Evolutionary conservation across 1,140 invertebrate species (phyloP), one percentile per base, ranked within the genome.

Genomic region (Rhynchophorus ferrugineus): DNA sequence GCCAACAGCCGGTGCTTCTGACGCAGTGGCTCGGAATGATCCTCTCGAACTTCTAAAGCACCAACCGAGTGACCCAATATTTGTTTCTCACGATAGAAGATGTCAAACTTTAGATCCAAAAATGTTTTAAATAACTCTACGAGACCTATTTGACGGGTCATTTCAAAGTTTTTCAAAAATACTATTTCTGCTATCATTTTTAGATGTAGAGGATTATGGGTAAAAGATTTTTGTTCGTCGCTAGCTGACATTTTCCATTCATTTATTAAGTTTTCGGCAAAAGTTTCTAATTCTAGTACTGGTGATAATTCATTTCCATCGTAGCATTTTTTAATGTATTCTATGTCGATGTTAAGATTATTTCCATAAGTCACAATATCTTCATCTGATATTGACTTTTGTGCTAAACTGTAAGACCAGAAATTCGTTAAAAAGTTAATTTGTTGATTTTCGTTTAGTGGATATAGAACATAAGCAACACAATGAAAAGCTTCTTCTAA

Each of bases 181-280:
- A 41, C 38, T 17, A 41, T 18, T 18, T 41, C 38, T 3, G 19
- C 38, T 18, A 41, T 11, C 38, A 41, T 41, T 41, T 9, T 41
- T 8, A 41, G 38, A 2, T 41, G 38, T 5, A 41, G 18, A 17
- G 38, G 38, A 19, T 17, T 19, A 18, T 41, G 17, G 1, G 8
- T 41, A 19, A 41, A 41, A 11, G 38, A 3, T 41, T 17, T 19
- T 3, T 41, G 3, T 17, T 5, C 20, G 14, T 41, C 38, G 2
- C 18, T 14, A 17, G 6, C 16, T 17, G 18, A 8, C 6, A 19
- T 20, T 14, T 18, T 17, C 38, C 16, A 17, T 19, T 41, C 11
- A 18, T 14, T 9, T 8, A 19, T 20, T 5, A 17, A 18, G n/a
- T 17, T n/a, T 1, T 20, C 11, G 2, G 6, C 3, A 18, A 41